Base-by-base conservation (phyloP, 1,140 invertebrate genomes). In the Stenopsyche tienmushanensis region DNA sequence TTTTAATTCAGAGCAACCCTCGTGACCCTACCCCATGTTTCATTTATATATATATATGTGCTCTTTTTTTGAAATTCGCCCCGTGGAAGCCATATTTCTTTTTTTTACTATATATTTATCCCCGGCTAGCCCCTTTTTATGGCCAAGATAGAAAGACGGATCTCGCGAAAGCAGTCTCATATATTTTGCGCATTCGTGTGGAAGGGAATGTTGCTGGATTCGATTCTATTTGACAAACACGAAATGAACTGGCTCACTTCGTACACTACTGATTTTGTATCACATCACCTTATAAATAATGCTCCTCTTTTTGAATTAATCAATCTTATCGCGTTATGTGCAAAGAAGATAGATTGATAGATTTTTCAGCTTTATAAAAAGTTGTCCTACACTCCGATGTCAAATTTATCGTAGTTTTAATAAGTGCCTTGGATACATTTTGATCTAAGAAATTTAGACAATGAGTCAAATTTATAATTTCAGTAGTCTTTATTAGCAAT, bases 161-260 rank as follows among this genome's bases (percentile, higher is more conserved):
- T 62, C 50, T 65, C 57, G 7, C 26, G 45, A 59, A 44, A 57
- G 57, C 47, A 60, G 53, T 50, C 63, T 66, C 60, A 66, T 70
- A 70, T 70, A 70, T 70, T 70, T 70, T 66, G 64, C 64, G 59
- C 64, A 66, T 64, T 64, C 53, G 59, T 34, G 59, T 23, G 68
- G 53, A 70, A 66, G 41, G 62, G 47, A 66, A 70, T 66, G 55
- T 47, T 34, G 49, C 53, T 26, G 26, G 54, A 65, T 65, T 59
- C 53, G 64, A 70, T 70, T 70, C 65, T 44, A 66, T 70, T 70
- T 66, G 64, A 66, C 62, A 70, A 66, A 62, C 44, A 44, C 26
- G 57, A 47, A 60, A 60, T 60, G 57, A 60, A 60, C 57, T 23
- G 57, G 25, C 17, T 53, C 20, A 17, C 39, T 55, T 55, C 53